Conservation (phyloP, 37 sponge, comb jelly and placozoan species). For the Cladorhizidae sp. region DNA sequence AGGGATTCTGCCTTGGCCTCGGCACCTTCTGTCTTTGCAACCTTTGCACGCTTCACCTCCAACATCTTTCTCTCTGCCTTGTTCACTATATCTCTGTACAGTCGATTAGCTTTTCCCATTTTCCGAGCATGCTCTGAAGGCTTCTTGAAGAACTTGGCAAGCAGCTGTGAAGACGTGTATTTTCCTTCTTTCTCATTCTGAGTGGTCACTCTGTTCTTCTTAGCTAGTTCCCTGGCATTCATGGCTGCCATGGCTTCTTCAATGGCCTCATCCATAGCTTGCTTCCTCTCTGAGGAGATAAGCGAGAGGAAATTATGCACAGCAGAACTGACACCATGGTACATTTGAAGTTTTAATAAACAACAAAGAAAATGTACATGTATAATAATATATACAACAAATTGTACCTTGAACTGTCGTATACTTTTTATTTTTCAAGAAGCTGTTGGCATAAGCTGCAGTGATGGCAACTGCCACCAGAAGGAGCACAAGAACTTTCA, state of each 20-base stretch:
- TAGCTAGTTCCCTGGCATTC: background rate
- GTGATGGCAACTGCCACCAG: no score
- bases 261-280: conserved; percentile 6
- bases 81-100: conserved; percentile 47
- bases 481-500: no score
- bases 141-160: conserved; percentile 43
- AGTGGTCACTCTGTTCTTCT: background rate
- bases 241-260: conserved; percentile 16
- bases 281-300: conserved; percentile 3
- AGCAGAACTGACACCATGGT: background rate
- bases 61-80: conserved; percentile 48
- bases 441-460: no score
- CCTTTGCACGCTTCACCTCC: background rate
- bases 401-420: background rate
- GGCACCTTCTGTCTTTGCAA: background rate
- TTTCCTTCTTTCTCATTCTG: conserved; percentile 4
- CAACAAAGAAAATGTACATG: background rate
- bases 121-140: conserved; percentile 41
- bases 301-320: background rate
- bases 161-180: conserved; percentile 8
- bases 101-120: conserved; percentile 24
- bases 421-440: background rate
- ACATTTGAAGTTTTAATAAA: no score
- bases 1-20: conserved; percentile 46
- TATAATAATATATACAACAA: no score